Evolutionary conservation across 2,113 vertebrate species (phyloP), one percentile per base, ranked within the genome.

Genomic region (Cyrtonyx montezumae): DNA sequence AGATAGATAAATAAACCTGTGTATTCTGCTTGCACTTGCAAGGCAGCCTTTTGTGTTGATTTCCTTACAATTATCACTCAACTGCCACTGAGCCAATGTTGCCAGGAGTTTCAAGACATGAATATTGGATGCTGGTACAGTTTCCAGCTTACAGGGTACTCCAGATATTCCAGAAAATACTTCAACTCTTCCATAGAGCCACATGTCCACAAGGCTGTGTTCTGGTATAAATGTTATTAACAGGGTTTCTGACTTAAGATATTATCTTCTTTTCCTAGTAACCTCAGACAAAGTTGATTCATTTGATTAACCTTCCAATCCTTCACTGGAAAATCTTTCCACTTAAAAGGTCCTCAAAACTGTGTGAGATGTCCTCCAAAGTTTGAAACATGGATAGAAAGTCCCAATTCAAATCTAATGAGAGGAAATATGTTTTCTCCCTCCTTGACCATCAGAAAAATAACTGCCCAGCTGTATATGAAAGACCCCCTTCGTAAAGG

Each of bases 41-140:
- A 79, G 59, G 81, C 68, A 74, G 49, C 5, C 25, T 79, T 94
- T 90, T 91, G 71, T 89, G 91, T 82, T 79, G 69, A 96, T 74
- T 68, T 90, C 65, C n/a, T 86, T 58, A 5, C 90, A 95, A 94
- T 88, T 93, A 93, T 45, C 65, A 48, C 62, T 91, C 93, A 95
- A 96, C 90, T 91, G 73, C 48, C 26, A 2, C 9, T 21, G 53
- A 86, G 88, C 18, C 13, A 28, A 25, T 3, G 26, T n/a, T 96
- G 91, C 86, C 92, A 93, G 88, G 90, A 88, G 56, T 61, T 61
- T 80, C 40, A 88, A 88, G 74, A 91, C 58, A 51, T 63, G 77
- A 84, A 95, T 40, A 85, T 23, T 90, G 76, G 79, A 74, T 91
- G 70, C 7, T 59, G 55, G 34, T 84, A 74, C 37, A 49, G 26